These are phyloP conservation scores for Spongilla lacustris DNA, from an alignment of 37 sponge, comb jelly and placozoan genomes.

Conservation along the genomic window DNA sequence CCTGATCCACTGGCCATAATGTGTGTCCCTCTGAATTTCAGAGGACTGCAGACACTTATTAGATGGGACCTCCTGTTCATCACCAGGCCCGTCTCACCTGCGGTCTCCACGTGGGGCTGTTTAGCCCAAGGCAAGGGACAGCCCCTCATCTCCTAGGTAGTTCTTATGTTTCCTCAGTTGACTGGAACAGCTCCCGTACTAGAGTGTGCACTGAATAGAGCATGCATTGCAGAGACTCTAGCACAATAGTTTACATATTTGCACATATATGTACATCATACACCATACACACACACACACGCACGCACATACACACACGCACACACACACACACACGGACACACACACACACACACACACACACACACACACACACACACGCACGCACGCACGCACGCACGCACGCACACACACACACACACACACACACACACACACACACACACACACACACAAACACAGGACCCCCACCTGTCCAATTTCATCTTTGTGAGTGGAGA, in stretches of 20 bases:
- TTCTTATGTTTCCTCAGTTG: slow-evolving; percentile 85
- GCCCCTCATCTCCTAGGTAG: slow-evolving; percentile 73
- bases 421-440: no score
- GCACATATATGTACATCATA: background rate
- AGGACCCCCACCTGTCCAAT: slow-evolving; percentile 81
- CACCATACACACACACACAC: no score
- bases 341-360: no score
- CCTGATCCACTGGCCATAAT: no score
- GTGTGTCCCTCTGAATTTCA: no score
- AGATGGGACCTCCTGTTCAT: background rate
- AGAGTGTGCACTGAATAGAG: background rate
- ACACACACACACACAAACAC: no score
- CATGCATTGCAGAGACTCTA: background rate
- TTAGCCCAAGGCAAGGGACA: slow-evolving; percentile 69
- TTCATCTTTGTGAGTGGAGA: slow-evolving; percentile 85
- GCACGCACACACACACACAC: no score
- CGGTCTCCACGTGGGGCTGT: slow-evolving; percentile 84
- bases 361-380: no score
- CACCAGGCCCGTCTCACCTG: slow-evolving; percentile 46
- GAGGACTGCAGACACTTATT: no score
- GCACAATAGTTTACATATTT: background rate
- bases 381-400: no score
- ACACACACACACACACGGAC: slow-evolving; percentile 12
- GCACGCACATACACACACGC: background rate
- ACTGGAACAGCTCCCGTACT: slow-evolving; percentile 78